Evolutionary conservation across 2,113 vertebrate species (phyloP), one percentile per base, ranked within the genome.

Genomic region (Misgurnus mizolepis): DNA sequence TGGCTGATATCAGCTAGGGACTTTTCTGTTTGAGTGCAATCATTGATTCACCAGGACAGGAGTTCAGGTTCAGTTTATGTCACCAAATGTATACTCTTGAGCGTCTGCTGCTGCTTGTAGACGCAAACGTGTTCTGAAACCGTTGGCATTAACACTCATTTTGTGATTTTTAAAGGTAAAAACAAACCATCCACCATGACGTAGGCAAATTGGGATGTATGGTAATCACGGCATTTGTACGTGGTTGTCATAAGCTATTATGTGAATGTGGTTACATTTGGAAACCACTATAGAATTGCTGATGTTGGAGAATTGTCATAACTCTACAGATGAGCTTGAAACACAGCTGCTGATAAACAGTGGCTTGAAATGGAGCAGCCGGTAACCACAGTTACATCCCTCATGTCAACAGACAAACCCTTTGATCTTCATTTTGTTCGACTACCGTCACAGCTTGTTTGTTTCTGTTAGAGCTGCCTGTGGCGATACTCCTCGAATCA

Each of bases 31-130:
- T 84, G 86, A 90, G 65, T 17, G 85, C 84, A 83, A 72, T 83
- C 45, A 62, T 86, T 91, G 89, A 93, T 92, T 87, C 85, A 81
- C 85, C 80, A 76, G 61, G 92, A 93, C 90, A 90, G 89, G 88
- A 88, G 88, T 83, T 91, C 91, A 92, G 84, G 89, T 92, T 85
- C 89, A 88, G 88, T 91, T 89, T 91, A 88, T 89, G 91, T 92
- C 90, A 91, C 81, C 17, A 80, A 39, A 81, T 17, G 61, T 84
- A 34, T 34, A 76, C 80, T 76, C 85, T 72, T 83, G 82, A 89
- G 89, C 88, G 77, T 89, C 87, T 89, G 83, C 84, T 88, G 88
- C 89, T 88, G 87, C 86, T 87, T 82, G 87, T 78, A 80, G 82
- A 89, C 80, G 84, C 78, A 34, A 34, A 34, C 27, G 27, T 34